Conservation (phyloP, 2,888 invertebrate genomes). For the Leptinotarsa peninsularis region DNA sequence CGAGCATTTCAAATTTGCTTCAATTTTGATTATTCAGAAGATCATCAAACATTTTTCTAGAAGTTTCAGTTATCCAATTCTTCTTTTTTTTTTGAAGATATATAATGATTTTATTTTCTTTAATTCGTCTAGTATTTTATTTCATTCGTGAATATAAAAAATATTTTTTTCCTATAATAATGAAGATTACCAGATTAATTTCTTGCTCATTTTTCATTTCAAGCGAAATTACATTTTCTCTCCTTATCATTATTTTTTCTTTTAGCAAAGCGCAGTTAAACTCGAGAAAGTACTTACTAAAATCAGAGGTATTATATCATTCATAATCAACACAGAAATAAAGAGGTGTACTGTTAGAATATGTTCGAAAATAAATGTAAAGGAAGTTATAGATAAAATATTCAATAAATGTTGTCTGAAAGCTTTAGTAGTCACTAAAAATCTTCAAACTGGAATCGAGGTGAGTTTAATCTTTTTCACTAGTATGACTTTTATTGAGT, state of each 20-base stretch:
- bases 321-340: conserved; percentile 52
- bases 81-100: no score
- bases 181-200: no score
- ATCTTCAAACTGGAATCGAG: conserved; percentile 45
- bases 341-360: conserved; percentile 54
- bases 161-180: no score
- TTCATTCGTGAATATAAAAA: no score
- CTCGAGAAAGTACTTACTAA: conserved; percentile 51
- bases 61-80: no score
- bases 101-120: no score
- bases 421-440: conserved; percentile 49
- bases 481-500: neutral
- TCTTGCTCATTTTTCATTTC: no score
- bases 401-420: conserved; percentile 45
- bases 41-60: no score
- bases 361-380: conserved; percentile 47
- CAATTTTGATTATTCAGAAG: no score
- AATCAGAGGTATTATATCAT: conserved; percentile 56
- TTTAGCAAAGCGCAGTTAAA: conserved; percentile 46
- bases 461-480: conserved; percentile 27
- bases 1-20: no score
- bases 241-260: conserved; percentile 1
- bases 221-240: no score
- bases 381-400: conserved; percentile 49
- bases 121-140: no score